Evolutionary conservation across 2,888 invertebrate species (phyloP), one percentile per base, ranked within the genome.

Genomic region (Protodeltote pygarga): DNA sequence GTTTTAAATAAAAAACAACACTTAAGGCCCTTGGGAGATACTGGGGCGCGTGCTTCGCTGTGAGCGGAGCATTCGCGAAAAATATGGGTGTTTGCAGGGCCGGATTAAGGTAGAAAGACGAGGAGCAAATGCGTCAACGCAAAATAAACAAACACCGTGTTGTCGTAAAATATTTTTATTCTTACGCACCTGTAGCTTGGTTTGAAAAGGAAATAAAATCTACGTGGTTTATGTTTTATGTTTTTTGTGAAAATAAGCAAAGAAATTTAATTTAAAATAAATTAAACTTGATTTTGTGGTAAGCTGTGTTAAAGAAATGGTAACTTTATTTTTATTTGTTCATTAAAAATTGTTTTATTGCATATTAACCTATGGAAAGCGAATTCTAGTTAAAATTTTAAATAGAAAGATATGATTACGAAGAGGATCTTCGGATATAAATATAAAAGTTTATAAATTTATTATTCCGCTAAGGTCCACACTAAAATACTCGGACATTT

Each of bases 61-160:
- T n/a, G n/a, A n/a, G n/a, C 21, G 31, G 33, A 50, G 57, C 54
- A 52, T 60, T 57, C 32, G 20, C 40, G 38, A 57, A 54, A 69
- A 69, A 59, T 65, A 63, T 59, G 34, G 42, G 32, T 50, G 61
- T 61, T 64, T 52, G 50, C 66, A 62, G 66, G 59, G 46, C n/a
- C 45, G 62, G 51, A 52, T 62, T 62, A 58, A 32, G 47, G 38
- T 8, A 17, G 23, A 16, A 8, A 9, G 9, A 21, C 17, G 39
- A 8, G 5, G 3, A 25, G n/a, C 17, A 32, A 28, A 45, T 40
- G 11, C 41, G 42, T 38, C 48, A 39, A 49, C 20, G 48, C 21
- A 40, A 39, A 59, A 54, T 49, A 53, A 69, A 65, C 45, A 54
- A 21, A 19, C 16, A 23, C 14, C 17, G 11, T 34, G 21, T 31